Evolutionary conservation across 64 coral and sea anemone genomes (phyloP).

Genomic region (Cladopsammia gracilis): DNA sequence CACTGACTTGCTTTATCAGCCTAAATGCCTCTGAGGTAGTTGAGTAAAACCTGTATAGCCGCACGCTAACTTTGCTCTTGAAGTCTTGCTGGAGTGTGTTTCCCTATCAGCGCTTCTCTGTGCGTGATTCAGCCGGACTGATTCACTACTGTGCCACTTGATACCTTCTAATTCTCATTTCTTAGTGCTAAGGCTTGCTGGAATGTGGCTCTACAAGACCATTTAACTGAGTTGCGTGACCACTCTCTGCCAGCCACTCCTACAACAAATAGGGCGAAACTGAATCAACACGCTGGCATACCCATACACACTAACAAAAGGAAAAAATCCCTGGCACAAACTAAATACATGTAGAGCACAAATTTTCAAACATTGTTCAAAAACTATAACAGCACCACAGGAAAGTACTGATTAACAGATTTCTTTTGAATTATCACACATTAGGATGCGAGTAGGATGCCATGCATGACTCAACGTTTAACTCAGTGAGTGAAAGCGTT

Average conservation of each 20-base stretch:
- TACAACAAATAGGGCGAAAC: conserved; percentile 14
- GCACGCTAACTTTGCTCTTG: too few relatives aligned
- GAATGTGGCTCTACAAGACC: conserved; percentile 75
- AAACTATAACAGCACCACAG: not conserved
- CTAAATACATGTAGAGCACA: not conserved
- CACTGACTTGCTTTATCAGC: too few relatives aligned
- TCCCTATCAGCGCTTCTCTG: too few relatives aligned
- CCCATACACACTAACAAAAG: not conserved
- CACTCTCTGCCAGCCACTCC: conserved; percentile 95
- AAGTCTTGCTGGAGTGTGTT: too few relatives aligned
- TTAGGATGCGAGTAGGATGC: too few relatives aligned
- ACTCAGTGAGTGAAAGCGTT: too few relatives aligned
- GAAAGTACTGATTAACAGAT: not conserved
- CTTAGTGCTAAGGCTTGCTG: not conserved
- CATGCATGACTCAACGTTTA: too few relatives aligned
- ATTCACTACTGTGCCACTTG: not conserved
- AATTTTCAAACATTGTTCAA: not conserved
- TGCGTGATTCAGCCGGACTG: not conserved
- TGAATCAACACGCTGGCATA: not conserved
- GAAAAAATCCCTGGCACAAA: not conserved
- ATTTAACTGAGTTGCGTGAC: conserved; percentile 86
- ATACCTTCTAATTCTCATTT: not conserved
- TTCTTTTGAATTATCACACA: too few relatives aligned
- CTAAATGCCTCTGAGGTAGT: too few relatives aligned
- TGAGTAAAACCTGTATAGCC: too few relatives aligned